phyloP scores from a whole-genome alignment of 2,113 vertebrate species.

The Sylvietta virens region DNA sequence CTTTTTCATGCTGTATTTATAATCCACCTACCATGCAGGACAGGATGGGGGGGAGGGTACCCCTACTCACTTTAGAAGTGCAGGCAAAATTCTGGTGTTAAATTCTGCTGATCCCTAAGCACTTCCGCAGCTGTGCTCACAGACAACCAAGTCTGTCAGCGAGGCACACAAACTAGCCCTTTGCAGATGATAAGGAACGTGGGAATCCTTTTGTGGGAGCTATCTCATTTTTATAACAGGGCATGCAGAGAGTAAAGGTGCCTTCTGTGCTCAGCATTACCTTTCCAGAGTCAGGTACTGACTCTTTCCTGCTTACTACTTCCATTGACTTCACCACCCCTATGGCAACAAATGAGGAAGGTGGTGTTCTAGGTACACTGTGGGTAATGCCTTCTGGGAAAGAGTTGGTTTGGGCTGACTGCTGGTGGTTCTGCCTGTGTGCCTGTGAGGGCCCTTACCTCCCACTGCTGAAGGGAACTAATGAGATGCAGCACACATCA shows the following conservation, averaged over 20 bases:
- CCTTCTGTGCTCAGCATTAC: neutral
- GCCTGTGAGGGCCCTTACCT: neutral
- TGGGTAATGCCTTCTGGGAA: neutral
- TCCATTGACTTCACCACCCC: neutral
- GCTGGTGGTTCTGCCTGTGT: neutral
- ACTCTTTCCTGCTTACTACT: neutral
- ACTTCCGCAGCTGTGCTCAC: neutral
- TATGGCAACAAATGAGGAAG: neutral
- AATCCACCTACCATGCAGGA: neutral
- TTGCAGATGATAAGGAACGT: neutral
- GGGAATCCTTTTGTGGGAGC: neutral
- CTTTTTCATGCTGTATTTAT: neutral
- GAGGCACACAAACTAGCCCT: neutral
- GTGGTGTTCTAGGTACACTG: neutral
- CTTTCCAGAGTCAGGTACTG: neutral
- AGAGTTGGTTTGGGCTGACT: neutral
- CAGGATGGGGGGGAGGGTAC: accelerated
- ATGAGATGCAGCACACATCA: neutral
- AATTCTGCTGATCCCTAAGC: neutral
- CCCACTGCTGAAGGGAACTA: neutral
- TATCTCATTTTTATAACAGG: neutral
- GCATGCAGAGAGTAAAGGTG: neutral
- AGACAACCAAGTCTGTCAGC: neutral
- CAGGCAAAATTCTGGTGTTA: neutral
- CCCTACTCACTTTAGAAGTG: neutral